Evolutionary conservation across 1,140 invertebrate species (phyloP), one percentile per base, ranked within the genome.

Genomic region (Macrocentrus cingulum): DNA sequence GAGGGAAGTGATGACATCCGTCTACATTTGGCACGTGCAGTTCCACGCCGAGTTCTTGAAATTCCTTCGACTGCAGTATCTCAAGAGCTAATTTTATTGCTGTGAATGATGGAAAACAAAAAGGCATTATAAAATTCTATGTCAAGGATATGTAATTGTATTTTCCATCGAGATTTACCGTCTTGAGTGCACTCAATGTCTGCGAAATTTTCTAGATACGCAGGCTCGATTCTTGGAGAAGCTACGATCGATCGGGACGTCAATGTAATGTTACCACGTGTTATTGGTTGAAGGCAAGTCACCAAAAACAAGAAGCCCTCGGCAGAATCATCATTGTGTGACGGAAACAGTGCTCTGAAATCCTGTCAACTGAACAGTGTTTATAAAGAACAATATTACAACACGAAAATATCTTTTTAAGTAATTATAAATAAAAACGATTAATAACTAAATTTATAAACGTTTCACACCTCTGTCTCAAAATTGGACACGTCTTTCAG

Each of bases 151-250:
- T 22, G 15, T 25, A 49, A 29, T 29, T 25, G 20, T 6, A 18
- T 49, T 25, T 23, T 32, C 1, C 16, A 3, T 9, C 8, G 7
- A 51, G 15, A 44, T 54, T 67, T 67, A 87, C 86, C 85, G 69
- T 77, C 74, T 11, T 85, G 80, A 52, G 84, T 85, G 65, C 88
- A 89, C 5, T 67, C 60, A 2, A 90, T 69, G 66, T 91, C 88
- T 9, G 78, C 72, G 0, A 73, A 60, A 2, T 83, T 65, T 9
- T 81, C 74, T n/a, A 92, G 72, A 68, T 91, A 92, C 39, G 87
- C 85, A 0, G 91, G 90, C 74, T 94, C 84, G 13, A 94, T 88
- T 4, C 83, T 69, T 0, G 90, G 90, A n/a, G 83, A 81, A 37
- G 84, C 80, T 0, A 71, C 70, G 18, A 88, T 85, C 67, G 86